These are phyloP conservation scores for Drosophila longiperda DNA, from an alignment of 2,888 invertebrate species.

Conservation along the genomic window DNA sequence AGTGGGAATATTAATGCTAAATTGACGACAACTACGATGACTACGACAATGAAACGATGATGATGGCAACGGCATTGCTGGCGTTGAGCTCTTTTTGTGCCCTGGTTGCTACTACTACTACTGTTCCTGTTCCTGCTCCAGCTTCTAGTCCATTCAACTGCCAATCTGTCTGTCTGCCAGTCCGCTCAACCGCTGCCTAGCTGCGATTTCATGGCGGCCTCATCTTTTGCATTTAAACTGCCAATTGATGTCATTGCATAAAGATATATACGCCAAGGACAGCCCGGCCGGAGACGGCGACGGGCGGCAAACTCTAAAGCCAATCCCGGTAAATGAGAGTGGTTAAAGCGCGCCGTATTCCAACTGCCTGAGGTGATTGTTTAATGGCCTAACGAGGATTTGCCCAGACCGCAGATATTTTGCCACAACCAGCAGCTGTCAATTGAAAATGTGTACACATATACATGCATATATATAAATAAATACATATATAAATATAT, in stretches of 20 bases:
- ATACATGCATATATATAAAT: background rate
- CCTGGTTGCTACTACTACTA: conserved; percentile 1
- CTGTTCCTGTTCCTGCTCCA: conserved; percentile 13
- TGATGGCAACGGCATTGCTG: conserved; percentile 38
- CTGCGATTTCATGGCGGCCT: conserved; percentile 74
- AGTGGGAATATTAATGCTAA: conserved; percentile 82
- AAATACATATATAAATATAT: conserved; percentile 5
- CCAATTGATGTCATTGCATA: conserved; percentile 80
- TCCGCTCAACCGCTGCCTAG: conserved; percentile 26
- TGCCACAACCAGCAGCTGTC: conserved; percentile 17
- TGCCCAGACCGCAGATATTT: conserved; percentile 27
- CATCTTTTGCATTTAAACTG: conserved; percentile 83
- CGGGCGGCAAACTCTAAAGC: conserved; percentile 30
- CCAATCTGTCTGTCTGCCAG: background rate
- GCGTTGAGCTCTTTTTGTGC: conserved; percentile 30
- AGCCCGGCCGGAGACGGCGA: background rate
- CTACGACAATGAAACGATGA: conserved; percentile 50
- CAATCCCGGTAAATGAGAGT: conserved; percentile 67
- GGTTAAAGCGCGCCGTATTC: conserved; percentile 47
- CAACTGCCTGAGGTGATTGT: conserved; percentile 44
- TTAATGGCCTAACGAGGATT: conserved; percentile 28
- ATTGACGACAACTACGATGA: conserved; percentile 77
- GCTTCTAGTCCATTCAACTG: conserved; percentile 26
- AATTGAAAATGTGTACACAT: conserved; percentile 11
- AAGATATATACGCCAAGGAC: conserved; percentile 51